Conservation (phyloP, 2,888 invertebrate species). For the Tenodera sinensis region DNA sequence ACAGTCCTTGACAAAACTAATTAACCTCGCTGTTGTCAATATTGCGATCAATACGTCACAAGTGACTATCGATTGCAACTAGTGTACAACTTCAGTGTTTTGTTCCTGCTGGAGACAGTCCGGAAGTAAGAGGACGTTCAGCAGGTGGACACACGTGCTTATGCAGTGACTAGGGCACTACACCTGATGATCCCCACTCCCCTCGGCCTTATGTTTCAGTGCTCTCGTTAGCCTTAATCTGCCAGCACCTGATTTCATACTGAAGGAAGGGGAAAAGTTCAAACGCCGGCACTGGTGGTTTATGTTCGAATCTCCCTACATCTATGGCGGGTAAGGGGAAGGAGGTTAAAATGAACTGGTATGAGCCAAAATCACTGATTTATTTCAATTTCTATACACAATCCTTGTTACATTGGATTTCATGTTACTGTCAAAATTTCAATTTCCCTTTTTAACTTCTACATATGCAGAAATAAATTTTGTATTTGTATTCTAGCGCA, state of each 20-base stretch:
- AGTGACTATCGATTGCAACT: not conserved
- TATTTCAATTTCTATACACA: no score
- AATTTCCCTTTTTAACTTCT: no score
- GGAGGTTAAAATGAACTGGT: no score
- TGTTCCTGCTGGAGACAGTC: not conserved
- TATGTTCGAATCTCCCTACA: not conserved
- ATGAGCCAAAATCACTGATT: no score
- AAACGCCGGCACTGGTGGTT: not conserved
- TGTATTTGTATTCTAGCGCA: no score
- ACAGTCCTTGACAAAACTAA: constrained; percentile 26
- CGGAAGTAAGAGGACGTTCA: not conserved
- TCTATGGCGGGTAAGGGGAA: not conserved
- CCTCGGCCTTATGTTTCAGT: not conserved
- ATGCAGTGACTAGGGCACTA: not conserved
- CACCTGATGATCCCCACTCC: no score
- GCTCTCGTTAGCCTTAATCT: not conserved
- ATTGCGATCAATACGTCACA: constrained; percentile 3
- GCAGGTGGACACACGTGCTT: not conserved
- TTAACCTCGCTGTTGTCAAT: constrained; percentile 13
- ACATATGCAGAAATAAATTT: no score
- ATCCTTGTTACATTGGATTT: no score
- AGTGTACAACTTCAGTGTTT: not conserved
- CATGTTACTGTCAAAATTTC: no score
- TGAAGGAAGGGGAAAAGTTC: not conserved
- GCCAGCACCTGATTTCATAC: not conserved